Evolutionary conservation across 2,888 invertebrate genomes (phyloP).

Genomic region (Agrochola circellaris): DNA sequence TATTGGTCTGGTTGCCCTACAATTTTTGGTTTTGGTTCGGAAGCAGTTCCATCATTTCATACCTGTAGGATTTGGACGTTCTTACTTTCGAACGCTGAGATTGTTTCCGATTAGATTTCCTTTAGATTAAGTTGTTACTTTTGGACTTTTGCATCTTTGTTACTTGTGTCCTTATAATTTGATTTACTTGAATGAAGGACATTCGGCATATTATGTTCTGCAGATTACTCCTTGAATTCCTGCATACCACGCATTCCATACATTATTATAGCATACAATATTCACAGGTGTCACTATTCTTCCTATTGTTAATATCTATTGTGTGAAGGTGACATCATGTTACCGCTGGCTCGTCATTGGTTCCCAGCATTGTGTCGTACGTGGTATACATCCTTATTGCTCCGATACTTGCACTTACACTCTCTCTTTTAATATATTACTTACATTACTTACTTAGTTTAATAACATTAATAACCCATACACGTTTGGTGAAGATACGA

Average conservation of each 20-base stretch:
- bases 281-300: slow-evolving; percentile 61
- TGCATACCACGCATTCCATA: slow-evolving; percentile 27
- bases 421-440: slow-evolving; percentile 64
- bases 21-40: not conserved
- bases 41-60: not conserved
- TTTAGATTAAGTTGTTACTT: not conserved
- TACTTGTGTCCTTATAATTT: not conserved
- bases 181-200: no score
- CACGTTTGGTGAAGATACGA: not conserved
- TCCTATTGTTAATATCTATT: slow-evolving; percentile 65
- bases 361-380: slow-evolving; percentile 71
- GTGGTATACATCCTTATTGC: slow-evolving; percentile 71
- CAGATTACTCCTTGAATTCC: slow-evolving; percentile 35
- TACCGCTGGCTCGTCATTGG: slow-evolving; percentile 66
- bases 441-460: slow-evolving; percentile 8
- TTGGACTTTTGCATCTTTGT: not conserved
- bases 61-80: not conserved
- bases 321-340: slow-evolving; percentile 64
- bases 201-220: not conserved
- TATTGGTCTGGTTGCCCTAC: not conserved
- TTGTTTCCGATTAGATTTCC: not conserved
- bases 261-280: slow-evolving; percentile 32
- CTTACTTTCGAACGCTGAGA: not conserved
- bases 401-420: slow-evolving; percentile 69
- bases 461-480: not conserved